Percentiles rank a stretch among this genome's conserved stretches.
phyloP scores from a whole-genome alignment of 2,113 vertebrate genomes.

The Elachura formosa region DNA sequence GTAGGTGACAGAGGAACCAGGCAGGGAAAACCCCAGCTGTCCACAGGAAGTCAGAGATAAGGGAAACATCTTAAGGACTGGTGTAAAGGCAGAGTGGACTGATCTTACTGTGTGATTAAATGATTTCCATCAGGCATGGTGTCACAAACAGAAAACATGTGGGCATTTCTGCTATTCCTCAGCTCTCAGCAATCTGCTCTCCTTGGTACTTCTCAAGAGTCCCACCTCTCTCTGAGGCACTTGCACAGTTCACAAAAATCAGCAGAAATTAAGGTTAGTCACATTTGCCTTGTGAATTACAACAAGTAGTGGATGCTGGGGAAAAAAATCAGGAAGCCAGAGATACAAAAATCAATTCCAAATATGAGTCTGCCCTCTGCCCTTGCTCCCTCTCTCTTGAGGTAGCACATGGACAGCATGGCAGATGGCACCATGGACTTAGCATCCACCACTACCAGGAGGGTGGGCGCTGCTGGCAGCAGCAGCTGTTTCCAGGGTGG shows the following conservation, averaged over 20 bases:
- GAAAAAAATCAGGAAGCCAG: background rate
- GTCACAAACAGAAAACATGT: conserved; percentile 6
- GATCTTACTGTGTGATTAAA: background rate
- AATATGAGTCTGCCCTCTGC: background rate
- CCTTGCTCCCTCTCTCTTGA: background rate
- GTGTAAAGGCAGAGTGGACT: background rate
- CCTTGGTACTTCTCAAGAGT: accelerated
- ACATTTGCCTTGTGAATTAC: accelerated
- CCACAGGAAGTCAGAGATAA: background rate
- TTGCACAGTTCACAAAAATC: background rate
- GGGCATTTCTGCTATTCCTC: conserved; percentile 45
- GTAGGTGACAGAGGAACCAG: background rate
- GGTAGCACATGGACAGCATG: background rate
- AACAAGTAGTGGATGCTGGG: background rate
- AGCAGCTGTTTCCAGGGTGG: background rate
- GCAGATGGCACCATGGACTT: accelerated
- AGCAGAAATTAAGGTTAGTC: background rate
- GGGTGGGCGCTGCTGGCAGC: background rate
- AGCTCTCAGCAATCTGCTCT: background rate
- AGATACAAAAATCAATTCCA: background rate
- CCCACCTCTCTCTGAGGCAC: background rate
- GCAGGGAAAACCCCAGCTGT: background rate
- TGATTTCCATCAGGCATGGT: background rate
- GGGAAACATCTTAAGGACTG: background rate
- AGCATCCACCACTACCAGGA: background rate